A percentile compares a stretch with the other conserved stretches of the same genome.
Evolutionary conservation across 2,797 vertebrate species (phyloP).

Genomic region (Synanceia verrucosa): DNA sequence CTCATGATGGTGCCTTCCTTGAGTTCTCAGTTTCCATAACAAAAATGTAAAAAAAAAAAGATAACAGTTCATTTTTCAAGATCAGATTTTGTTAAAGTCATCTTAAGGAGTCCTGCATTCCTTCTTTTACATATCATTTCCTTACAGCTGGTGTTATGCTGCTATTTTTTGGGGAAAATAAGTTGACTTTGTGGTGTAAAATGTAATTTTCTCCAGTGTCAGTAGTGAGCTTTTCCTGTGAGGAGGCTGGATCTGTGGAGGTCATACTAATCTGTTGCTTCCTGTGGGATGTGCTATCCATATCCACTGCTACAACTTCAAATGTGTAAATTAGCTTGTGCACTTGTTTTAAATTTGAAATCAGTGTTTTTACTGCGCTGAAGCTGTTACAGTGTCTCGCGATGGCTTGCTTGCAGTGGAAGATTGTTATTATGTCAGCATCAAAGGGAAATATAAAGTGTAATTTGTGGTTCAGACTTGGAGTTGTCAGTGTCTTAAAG

Average conservation of each 20-base stretch:
- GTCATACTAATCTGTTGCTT: constrained; percentile 28
- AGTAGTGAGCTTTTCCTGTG: constrained; percentile 42
- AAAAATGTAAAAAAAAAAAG: constrained; percentile 12
- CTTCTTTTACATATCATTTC: constrained; percentile 58
- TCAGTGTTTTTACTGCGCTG: constrained; percentile 53
- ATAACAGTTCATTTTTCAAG: constrained; percentile 22
- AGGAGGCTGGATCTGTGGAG: constrained; percentile 36
- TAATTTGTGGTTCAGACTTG: constrained; percentile 14
- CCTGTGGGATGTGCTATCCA: constrained; percentile 23
- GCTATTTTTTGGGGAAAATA: constrained; percentile 56
- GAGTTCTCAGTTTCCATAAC: constrained; percentile 55
- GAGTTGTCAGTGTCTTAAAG: constrained; percentile 16
- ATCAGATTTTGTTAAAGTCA: constrained; percentile 38
- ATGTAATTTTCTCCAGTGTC: constrained; percentile 32
- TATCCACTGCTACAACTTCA: constrained; percentile 38
- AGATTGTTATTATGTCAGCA: constrained; percentile 25
- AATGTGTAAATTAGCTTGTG: constrained; percentile 59
- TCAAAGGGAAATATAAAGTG: constrained; percentile 62
- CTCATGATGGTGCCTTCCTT: constrained; percentile 79
- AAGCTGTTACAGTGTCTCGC: constrained; percentile 54
- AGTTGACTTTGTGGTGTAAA: constrained; percentile 32
- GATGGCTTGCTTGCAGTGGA: constrained; percentile 59
- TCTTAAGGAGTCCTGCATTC: constrained; percentile 59
- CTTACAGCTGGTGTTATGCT: constrained; percentile 54
- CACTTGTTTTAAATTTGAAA: constrained; percentile 50